Base-by-base conservation (phyloP, 2,888 invertebrate species). In the Monoplex corrugatus region DNA sequence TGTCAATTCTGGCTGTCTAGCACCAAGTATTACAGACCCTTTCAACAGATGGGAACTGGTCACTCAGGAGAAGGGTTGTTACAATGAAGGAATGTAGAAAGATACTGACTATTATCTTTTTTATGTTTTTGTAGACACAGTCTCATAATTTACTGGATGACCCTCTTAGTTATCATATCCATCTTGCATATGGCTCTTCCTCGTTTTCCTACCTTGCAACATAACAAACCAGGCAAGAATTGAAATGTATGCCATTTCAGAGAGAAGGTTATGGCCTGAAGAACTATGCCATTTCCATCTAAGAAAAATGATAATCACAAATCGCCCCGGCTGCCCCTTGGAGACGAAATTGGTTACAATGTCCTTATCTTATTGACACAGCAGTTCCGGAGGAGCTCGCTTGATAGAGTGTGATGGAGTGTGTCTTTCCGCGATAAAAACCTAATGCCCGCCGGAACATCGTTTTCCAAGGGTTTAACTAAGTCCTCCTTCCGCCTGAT, bases 311-410 rank as follows among this genome's bases (percentile, higher is more conserved):
- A 86, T 68, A 86, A 86, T 86, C 86, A 86, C 86, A 86, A 86
- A 86, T 86, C 86, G 86, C 86, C 43, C 13, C 40, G 86, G 68
- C 86, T 57, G 40, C 68, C 63, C 35, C 57, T 86, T 38, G 68
- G 86, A 63, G 68, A 38, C 40, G 43, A 86, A 86, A 86, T 86
- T 86, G 86, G 86, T 86, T 86, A 86, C 86, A 63, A 86, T 86
- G 86, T 86, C 72, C 86, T 86, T 86, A 86, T 86, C 86, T 72
- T 86, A 86, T 86, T 86, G 86, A 86, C 86, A 86, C 86, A 86
- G 68, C 72, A 40, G 68, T 86, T 86, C 86, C 86, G 86, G 86
- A 23, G 68, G 68, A 68, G 68, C 68, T 63, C 86, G 40, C 68
- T 32, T 86, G 86, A n/a, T n/a, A n/a, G n/a, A n/a, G n/a, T n/a